These are phyloP conservation scores for Exaiptasia diaphana DNA, from an alignment of 64 coral and sea anemone species.

Conservation along the genomic window DNA sequence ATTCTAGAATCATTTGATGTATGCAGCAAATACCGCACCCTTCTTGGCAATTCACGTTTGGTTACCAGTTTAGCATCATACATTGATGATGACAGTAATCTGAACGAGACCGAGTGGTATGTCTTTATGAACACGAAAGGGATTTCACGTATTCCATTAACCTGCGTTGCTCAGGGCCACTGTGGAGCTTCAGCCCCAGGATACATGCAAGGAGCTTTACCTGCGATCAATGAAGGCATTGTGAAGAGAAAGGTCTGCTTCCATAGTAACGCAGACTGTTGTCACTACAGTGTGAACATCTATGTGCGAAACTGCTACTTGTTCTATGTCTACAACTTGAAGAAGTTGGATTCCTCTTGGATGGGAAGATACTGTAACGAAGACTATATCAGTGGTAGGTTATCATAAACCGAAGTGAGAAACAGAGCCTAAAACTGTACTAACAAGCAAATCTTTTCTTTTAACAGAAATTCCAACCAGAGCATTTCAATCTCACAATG, in stretches of 20 bases:
- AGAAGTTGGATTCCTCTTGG: neutral
- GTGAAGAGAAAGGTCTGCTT: slow-evolving; percentile 39
- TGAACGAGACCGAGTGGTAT: slow-evolving; percentile 1
- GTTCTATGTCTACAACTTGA: slow-evolving; percentile 56
- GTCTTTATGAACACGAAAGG: neutral
- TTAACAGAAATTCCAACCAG: neutral
- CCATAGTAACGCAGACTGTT: slow-evolving; percentile 16
- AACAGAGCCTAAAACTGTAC: neutral
- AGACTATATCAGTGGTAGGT: neutral
- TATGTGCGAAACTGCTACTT: slow-evolving; percentile 49
- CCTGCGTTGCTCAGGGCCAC: neutral
- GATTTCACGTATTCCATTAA: neutral
- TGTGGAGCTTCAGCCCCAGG: slow-evolving; percentile 31
- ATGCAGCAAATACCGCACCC: neutral
- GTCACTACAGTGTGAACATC: neutral
- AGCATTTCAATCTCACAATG: neutral
- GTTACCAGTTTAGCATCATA: neutral
- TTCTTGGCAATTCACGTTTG: slow-evolving; percentile 2
- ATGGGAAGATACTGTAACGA: neutral
- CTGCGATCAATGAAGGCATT: slow-evolving; percentile 22
- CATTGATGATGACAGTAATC: neutral
- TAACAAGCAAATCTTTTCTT: neutral
- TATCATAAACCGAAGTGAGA: neutral
- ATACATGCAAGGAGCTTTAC: slow-evolving; percentile 21
- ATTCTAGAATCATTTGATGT: neutral